These are phyloP conservation scores for Leptinotarsa lineolata DNA, from an alignment of 1,140 invertebrate species.

Conservation along the genomic window DNA sequence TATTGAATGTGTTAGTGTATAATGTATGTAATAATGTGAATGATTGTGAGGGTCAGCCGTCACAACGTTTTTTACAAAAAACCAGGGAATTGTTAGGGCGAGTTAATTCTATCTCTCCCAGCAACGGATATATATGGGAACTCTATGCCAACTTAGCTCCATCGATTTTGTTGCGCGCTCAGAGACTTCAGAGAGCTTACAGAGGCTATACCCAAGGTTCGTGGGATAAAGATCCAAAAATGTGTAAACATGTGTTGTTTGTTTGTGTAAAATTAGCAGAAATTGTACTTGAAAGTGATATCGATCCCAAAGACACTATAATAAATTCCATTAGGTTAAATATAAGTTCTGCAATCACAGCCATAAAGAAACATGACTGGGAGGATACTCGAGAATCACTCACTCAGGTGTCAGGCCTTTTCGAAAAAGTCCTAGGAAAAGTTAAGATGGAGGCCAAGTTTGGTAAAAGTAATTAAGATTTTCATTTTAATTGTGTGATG, in stretches of 20 bases:
- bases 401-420: conserved; percentile 31
- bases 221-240: conserved; percentile 65
- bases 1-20: conserved; percentile 75
- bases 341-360: conserved; percentile 47
- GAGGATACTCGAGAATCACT: conserved; percentile 38
- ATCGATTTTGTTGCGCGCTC: conserved; percentile 63
- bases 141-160: conserved; percentile 75
- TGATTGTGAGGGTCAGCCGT: conserved; percentile 59
- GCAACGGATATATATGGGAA: conserved; percentile 76
- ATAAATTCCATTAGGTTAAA: conserved; percentile 51
- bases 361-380: conserved; percentile 48
- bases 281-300: conserved; percentile 43
- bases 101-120: conserved; percentile 70
- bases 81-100: conserved; percentile 79
- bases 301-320: conserved; percentile 44
- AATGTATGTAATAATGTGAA: conserved; percentile 68
- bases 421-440: conserved; percentile 40
- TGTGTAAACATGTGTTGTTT: conserved; percentile 57
- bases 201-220: conserved; percentile 63
- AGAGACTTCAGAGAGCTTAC: conserved; percentile 67
- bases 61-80: conserved; percentile 64
- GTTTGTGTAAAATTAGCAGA: conserved; percentile 50
- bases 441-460: conserved; percentile 29
- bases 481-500: too few species aligned
- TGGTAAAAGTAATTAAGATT: too few species aligned